phyloP scores from a whole-genome alignment of 2,888 invertebrate genomes.

The Lutraria lutraria region DNA sequence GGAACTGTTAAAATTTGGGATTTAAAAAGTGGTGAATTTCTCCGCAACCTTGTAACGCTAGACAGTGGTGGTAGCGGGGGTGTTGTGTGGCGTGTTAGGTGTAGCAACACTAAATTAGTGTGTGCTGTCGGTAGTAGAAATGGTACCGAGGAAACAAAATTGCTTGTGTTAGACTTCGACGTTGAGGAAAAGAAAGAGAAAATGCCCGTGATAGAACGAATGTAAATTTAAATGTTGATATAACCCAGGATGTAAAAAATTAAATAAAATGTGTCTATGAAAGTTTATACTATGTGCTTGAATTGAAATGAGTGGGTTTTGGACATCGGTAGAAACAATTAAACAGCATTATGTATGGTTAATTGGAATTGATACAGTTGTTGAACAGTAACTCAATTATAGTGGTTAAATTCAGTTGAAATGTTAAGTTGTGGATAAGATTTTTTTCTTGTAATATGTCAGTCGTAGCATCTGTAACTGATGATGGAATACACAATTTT shows the following conservation, averaged over 20 bases:
- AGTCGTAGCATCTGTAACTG: neutral
- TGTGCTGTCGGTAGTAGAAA: constrained; percentile 99
- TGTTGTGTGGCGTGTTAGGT: constrained; percentile 98
- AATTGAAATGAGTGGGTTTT: neutral
- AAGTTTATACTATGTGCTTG: neutral
- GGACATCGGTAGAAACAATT: neutral
- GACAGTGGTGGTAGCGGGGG: constrained; percentile 98
- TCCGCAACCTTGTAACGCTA: constrained; percentile 97
- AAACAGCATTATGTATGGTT: neutral
- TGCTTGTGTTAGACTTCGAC: constrained; percentile 98
- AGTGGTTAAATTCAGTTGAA: neutral
- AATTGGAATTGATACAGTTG: neutral
- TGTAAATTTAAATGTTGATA: constrained; percentile 13
- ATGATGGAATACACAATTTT: neutral
- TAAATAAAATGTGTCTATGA: neutral
- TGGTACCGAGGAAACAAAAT: constrained; percentile 99
- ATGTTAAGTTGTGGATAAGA: neutral
- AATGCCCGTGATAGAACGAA: constrained; percentile 55
- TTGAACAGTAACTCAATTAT: neutral
- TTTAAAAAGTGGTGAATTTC: constrained; percentile 96
- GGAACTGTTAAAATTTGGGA: constrained; percentile 99
- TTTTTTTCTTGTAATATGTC: too few relatives aligned
- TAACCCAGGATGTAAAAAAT: neutral
- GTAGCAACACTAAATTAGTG: constrained; percentile 97
- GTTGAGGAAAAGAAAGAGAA: constrained; percentile 87